Evolutionary conservation across 2,113 vertebrate species (phyloP), one percentile per base, ranked within the genome.

Genomic region (Bos javanicus): DNA sequence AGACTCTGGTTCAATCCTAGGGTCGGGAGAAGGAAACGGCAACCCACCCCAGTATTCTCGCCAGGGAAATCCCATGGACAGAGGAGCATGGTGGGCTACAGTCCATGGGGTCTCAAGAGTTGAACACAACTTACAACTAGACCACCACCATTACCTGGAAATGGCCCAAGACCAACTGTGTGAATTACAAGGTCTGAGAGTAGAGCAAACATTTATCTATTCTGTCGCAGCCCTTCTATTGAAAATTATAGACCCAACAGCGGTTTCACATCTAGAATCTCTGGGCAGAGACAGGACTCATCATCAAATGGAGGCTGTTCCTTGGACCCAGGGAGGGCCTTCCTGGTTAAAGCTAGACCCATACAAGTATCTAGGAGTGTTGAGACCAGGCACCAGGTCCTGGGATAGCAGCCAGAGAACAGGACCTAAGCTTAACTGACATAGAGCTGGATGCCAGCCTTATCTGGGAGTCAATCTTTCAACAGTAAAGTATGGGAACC

Each of bases 151-250:
- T 86, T 93, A 87, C 25, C 90, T 91, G 78, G 28, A 86, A 89
- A 89, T 94, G 36, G 1, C 13, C 52, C 54, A 71, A 88, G 33
- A 78, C 13, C 62, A 96, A 39, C 28, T 82, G 3, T 67, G 17
- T 82, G n/a, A 54, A 88, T 87, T 76, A 52, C 67, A 67, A 95
- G 30, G 14, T 74, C 85, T 87, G 36, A 95, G 48, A 90, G 36
- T 39, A 96, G 43, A 90, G 5, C 5, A 74, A 59, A 33, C 19
- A 78, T 25, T 26, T 15, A 92, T 74, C 91, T 87, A 0, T 62
- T 89, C 50, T 97, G 19, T 3, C 48, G 25, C 8, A 87, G 13
- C 11, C 13, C 54, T 95, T 94, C 54, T 82, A 9, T 74, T 3
- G 33, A 81, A 81, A 81, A 84, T 9, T n/a, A 9, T 50, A 43